phyloP scores from a whole-genome alignment of 2,888 invertebrate species.

The Drosophila yooni region DNA sequence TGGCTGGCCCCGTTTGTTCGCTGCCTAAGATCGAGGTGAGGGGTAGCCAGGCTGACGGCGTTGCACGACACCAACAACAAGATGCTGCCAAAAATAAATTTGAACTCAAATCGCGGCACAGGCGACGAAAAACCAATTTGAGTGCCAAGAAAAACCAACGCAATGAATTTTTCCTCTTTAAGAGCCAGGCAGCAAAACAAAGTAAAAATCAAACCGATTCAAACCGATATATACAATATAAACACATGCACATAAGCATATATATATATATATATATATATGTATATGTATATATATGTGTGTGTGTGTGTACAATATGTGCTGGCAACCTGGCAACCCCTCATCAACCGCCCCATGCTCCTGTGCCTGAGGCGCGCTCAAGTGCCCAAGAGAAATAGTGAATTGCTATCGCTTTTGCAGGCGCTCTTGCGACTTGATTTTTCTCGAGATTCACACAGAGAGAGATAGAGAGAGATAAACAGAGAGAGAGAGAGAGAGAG shows the following conservation, averaged over 20 bases:
- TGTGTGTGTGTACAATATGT: neutral
- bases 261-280: neutral
- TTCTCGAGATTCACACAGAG: neutral
- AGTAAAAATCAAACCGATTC: slow-evolving; percentile 23
- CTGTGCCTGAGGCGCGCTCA: slow-evolving; percentile 57
- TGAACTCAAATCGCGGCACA: slow-evolving; percentile 74
- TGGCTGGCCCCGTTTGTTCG: slow-evolving; percentile 22
- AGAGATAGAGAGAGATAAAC: neutral
- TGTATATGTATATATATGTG: neutral
- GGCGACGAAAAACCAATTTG: slow-evolving; percentile 61
- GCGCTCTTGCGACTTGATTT: slow-evolving; percentile 29
- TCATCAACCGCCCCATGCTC: neutral
- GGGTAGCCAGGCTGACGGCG: slow-evolving; percentile 9
- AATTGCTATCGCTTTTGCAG: slow-evolving; percentile 18
- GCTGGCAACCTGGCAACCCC: neutral
- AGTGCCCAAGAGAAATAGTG: slow-evolving; percentile 49
- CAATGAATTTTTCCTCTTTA: slow-evolving; percentile 60
- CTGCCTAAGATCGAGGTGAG: slow-evolving; percentile 36
- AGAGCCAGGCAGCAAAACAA: slow-evolving; percentile 47
- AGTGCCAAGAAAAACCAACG: slow-evolving; percentile 78
- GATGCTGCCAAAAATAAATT: slow-evolving; percentile 77
- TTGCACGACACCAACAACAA: slow-evolving; percentile 26
- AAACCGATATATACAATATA: slow-evolving; percentile 12
- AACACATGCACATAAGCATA: slow-evolving; percentile 7
- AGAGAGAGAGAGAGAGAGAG: neutral